Percentiles rank a stretch among this genome's conserved stretches.
Evolutionary conservation across 2,113 vertebrate species (phyloP).

Genomic region (Silurus meridionalis): DNA sequence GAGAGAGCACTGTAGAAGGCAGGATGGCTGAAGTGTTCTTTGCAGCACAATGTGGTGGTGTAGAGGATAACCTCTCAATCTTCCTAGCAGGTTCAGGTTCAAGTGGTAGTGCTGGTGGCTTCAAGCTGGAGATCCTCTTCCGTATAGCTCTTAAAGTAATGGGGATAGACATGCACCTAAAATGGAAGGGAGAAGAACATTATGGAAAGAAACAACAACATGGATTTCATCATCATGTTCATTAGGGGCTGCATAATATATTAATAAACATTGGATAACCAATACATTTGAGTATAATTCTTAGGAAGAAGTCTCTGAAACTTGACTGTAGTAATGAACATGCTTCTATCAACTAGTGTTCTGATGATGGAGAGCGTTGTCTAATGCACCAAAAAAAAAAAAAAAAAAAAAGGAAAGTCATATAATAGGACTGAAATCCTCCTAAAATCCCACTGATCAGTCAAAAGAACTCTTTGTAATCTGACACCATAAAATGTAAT

Average conservation of each 20-base stretch:
- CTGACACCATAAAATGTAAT: too few relatives aligned
- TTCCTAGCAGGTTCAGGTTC: neutral
- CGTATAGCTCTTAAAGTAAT: conserved; percentile 74
- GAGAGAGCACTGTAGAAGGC: conserved; percentile 25
- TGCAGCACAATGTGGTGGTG: neutral
- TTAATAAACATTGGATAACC: neutral
- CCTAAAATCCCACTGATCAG: neutral
- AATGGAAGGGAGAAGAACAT: neutral
- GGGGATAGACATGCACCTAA: conserved; percentile 81
- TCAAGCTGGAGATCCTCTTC: conserved; percentile 55
- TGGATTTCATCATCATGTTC: neutral
- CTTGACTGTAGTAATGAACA: neutral
- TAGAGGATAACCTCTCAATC: neutral
- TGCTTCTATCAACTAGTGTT: neutral
- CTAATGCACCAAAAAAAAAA: neutral
- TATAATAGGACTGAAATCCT: neutral
- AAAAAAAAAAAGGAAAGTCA: too few relatives aligned
- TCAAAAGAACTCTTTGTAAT: neutral
- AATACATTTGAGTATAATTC: too few relatives aligned
- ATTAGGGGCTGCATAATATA: neutral
- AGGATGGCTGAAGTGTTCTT: neutral
- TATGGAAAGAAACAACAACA: neutral
- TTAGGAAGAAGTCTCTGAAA: neutral
- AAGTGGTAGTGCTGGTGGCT: neutral
- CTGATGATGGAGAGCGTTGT: neutral